A percentile compares a stretch with the other conserved stretches of the same genome.
Evolutionary conservation across 2,888 invertebrate genomes (phyloP).

Genomic region (Plemyria rubiginata): DNA sequence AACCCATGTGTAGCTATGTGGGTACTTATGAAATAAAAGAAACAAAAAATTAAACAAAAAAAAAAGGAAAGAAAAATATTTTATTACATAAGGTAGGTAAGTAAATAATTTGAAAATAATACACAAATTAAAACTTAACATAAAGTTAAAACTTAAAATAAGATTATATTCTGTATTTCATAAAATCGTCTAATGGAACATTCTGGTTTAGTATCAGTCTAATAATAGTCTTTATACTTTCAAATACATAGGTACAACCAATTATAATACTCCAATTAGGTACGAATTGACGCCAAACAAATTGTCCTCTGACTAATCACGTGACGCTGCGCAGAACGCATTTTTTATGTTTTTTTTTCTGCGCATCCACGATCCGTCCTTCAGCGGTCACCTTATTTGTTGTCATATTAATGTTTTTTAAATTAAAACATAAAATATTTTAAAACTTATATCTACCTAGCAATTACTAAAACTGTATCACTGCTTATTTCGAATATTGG

Average conservation of each 20-base stretch:
- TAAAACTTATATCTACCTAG: background rate
- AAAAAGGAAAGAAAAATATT: constrained; percentile 31
- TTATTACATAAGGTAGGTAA: constrained; percentile 41
- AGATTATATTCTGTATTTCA: constrained; percentile 15
- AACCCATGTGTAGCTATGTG: background rate
- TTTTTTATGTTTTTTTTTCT: too few species aligned
- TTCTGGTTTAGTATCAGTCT: constrained; percentile 34
- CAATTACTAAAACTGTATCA: background rate
- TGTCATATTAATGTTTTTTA: background rate
- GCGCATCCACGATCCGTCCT: too few species aligned
- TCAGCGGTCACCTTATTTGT: too few species aligned
- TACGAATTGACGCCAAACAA: background rate
- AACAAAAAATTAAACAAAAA: constrained; percentile 32
- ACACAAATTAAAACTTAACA: constrained; percentile 43
- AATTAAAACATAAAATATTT: background rate
- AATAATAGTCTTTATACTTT: constrained; percentile 26
- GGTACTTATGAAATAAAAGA: too few species aligned
- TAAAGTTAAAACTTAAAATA: constrained; percentile 35
- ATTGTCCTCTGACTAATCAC: too few species aligned
- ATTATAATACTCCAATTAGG: constrained; percentile 18
- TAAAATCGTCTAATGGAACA: constrained; percentile 42
- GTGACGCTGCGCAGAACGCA: too few species aligned
- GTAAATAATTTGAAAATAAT: constrained; percentile 44
- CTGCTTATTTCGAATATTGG: background rate
- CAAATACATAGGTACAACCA: constrained; percentile 25